Evolutionary conservation across 2,888 invertebrate genomes (phyloP).

Genomic region (Raillietiella orientalis): DNA sequence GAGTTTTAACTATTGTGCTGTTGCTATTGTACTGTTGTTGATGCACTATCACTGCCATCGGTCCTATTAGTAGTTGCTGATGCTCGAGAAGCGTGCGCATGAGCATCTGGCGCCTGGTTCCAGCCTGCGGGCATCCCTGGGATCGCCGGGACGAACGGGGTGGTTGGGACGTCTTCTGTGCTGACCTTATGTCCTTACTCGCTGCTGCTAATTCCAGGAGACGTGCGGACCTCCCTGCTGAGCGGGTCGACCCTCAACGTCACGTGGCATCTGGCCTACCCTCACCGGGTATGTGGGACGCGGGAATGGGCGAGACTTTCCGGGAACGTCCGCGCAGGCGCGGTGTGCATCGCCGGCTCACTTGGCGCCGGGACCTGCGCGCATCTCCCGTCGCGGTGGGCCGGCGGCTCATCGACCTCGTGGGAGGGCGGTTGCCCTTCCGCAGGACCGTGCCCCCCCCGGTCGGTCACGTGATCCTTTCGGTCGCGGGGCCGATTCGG

Average conservation of each 20-base stretch:
- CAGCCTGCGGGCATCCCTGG: neutral
- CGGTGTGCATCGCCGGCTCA: neutral
- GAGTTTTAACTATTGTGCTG: too few species aligned
- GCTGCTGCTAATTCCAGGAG: constrained; percentile 24
- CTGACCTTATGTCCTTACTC: neutral
- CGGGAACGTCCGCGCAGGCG: neutral
- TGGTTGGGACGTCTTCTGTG: neutral
- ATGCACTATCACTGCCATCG: too few species aligned
- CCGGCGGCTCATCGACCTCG: too few species aligned
- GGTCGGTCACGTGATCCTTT: too few species aligned
- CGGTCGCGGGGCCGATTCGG: too few species aligned
- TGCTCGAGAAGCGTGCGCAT: neutral
- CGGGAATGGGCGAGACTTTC: neutral
- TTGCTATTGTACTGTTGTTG: too few species aligned
- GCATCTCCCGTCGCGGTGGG: neutral
- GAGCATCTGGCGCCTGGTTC: neutral
- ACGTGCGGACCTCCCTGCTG: constrained; percentile 37
- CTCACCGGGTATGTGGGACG: constrained; percentile 37
- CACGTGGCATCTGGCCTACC: constrained; percentile 76
- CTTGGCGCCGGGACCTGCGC: neutral
- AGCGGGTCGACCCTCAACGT: constrained; percentile 57
- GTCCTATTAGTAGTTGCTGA: too few species aligned
- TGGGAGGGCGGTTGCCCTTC: too few species aligned
- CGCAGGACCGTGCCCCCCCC: too few species aligned
- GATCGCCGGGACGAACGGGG: neutral